Evolutionary conservation across 2,888 invertebrate genomes (phyloP).

Genomic region (Empis livida): DNA sequence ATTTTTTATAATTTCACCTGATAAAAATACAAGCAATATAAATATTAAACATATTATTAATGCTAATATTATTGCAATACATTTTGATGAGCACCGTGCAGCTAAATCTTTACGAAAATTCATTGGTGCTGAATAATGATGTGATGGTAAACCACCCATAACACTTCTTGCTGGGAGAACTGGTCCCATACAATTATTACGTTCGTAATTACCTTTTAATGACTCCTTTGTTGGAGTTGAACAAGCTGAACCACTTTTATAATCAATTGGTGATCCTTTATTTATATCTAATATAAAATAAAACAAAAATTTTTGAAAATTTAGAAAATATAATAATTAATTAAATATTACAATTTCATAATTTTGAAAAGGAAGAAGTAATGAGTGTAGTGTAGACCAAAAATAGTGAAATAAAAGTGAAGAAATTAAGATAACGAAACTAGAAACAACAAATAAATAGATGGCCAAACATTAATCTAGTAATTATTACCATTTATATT

Average conservation of each 20-base stretch:
- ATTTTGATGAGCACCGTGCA: conserved; percentile 82
- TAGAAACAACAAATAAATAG: no score
- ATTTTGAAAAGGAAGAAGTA: no score
- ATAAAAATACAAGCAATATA: conserved; percentile 74
- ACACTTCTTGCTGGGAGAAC: conserved; percentile 56
- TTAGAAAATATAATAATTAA: no score
- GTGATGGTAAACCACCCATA: conserved; percentile 44
- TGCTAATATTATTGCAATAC: conserved; percentile 79
- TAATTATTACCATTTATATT: no score
- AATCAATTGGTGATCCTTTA: conserved; percentile 79
- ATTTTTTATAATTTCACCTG: conserved; percentile 45
- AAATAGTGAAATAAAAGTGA: no score
- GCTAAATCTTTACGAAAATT: conserved; percentile 79
- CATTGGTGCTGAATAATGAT: conserved; percentile 68
- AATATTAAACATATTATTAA: conserved; percentile 70
- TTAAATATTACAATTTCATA: no score
- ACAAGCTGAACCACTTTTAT: conserved; percentile 72
- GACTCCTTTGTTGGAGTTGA: conserved; percentile 74
- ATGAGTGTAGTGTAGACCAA: no score
- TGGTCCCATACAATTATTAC: conserved; percentile 52
- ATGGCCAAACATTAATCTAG: no score
- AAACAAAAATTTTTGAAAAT: no score
- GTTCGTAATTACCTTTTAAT: conserved; percentile 41
- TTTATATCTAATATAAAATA: conserved; percentile 54
- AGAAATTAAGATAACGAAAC: no score